A percentile compares a stretch with the other conserved stretches of the same genome.
phyloP scores from a whole-genome alignment of 1,140 invertebrate genomes.

The Latrodectus geometricus region DNA sequence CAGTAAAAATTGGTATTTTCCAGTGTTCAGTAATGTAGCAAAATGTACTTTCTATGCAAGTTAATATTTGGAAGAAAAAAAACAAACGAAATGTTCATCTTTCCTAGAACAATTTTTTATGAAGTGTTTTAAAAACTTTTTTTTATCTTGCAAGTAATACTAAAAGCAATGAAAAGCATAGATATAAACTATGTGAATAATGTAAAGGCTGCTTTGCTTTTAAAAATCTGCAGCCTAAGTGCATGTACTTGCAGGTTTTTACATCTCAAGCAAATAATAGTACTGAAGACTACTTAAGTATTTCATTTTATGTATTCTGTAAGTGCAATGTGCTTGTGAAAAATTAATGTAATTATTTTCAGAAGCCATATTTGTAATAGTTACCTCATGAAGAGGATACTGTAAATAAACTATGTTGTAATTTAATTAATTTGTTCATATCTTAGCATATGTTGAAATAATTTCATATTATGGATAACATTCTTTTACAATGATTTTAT shows the following conservation, averaged over 20 bases:
- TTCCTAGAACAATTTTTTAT: too few relatives aligned
- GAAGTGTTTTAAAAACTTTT: too few relatives aligned
- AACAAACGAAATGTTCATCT: too few relatives aligned
- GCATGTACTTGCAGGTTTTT: too few relatives aligned
- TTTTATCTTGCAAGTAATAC: too few relatives aligned
- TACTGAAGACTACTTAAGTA: background rate
- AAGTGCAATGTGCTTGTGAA: conserved; percentile 54
- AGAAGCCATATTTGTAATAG: conserved; percentile 25
- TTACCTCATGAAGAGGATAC: conserved; percentile 19
- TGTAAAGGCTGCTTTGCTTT: too few relatives aligned
- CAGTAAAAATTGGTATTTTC: background rate
- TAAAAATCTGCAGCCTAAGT: too few relatives aligned
- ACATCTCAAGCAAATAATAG: too few relatives aligned
- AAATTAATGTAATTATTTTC: conserved; percentile 47
- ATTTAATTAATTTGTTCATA: conserved; percentile 13
- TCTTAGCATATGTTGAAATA: background rate
- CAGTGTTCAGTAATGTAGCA: conserved; percentile 3
- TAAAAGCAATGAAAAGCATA: too few relatives aligned
- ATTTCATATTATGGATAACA: too few relatives aligned
- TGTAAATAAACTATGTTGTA: conserved; percentile 60
- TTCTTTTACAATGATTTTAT: too few relatives aligned
- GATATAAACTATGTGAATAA: too few relatives aligned
- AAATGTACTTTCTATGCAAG: conserved; percentile 18
- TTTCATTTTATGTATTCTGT: conserved; percentile 36
- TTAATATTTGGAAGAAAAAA: background rate